phyloP scores from a whole-genome alignment of 2,888 invertebrate genomes.

The Tridacna gigas region DNA sequence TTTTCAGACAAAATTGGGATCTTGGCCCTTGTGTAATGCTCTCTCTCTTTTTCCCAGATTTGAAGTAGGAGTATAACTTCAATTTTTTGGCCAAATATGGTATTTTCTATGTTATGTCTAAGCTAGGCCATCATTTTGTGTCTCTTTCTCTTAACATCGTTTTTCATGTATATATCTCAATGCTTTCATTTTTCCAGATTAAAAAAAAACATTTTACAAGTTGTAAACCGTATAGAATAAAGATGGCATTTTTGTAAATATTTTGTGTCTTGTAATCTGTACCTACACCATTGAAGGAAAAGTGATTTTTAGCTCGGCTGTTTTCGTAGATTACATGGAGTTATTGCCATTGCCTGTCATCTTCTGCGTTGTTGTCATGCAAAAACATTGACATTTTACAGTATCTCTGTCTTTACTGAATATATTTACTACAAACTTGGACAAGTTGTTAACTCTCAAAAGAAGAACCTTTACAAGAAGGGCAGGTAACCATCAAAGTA shows the following conservation, averaged over 20 bases:
- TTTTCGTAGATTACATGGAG: too few relatives aligned
- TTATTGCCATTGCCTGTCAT: too few relatives aligned
- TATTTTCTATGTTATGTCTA: background rate
- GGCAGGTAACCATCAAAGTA: too few relatives aligned
- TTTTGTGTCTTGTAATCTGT: background rate
- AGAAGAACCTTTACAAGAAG: too few relatives aligned
- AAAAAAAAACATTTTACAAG: background rate
- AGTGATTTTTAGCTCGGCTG: background rate
- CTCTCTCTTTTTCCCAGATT: background rate
- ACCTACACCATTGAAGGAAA: background rate
- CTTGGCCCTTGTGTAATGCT: background rate
- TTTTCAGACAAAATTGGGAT: background rate
- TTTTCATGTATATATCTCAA: background rate
- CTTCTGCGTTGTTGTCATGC: too few relatives aligned
- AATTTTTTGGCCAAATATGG: background rate
- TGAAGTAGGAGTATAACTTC: background rate
- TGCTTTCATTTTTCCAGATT: background rate
- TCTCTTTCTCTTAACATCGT: background rate
- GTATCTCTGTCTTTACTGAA: too few relatives aligned
- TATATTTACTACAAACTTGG: too few relatives aligned
- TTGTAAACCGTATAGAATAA: background rate
- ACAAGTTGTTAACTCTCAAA: too few relatives aligned
- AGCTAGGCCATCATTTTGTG: background rate
- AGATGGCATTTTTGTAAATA: slow-evolving; percentile 22
- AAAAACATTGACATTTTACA: too few relatives aligned